These are phyloP conservation scores for Drosophila nikananu DNA, from an alignment of 1,140 invertebrate genomes.

Conservation along the genomic window DNA sequence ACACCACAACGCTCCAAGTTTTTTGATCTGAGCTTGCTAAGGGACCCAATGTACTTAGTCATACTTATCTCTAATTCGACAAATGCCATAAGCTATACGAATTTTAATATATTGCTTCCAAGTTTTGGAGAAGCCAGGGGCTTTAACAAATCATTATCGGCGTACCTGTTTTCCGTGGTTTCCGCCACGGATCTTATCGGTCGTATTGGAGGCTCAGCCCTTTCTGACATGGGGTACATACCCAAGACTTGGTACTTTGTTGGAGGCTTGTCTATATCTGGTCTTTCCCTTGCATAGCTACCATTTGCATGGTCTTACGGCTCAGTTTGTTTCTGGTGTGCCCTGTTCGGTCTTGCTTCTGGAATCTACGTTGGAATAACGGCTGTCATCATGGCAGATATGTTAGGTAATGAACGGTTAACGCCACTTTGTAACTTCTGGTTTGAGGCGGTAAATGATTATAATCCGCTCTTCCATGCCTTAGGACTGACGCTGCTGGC, in stretches of 20 bases:
- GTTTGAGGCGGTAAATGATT: conserved; percentile 88
- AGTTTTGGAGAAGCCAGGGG: conserved; percentile 89
- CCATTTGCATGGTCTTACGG: conserved; percentile 88
- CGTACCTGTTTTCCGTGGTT: conserved; percentile 91
- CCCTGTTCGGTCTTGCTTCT: conserved; percentile 92
- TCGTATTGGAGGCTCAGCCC: conserved; percentile 92
- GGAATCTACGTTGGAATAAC: conserved; percentile 95
- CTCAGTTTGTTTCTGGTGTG: conserved; percentile 89
- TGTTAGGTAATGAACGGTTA: conserved; percentile 92
- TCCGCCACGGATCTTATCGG: conserved; percentile 92
- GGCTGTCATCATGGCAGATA: conserved; percentile 94
- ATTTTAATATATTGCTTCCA: conserved; percentile 93
- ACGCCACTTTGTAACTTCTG: conserved; percentile 91
- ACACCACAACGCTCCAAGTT: conserved; percentile 87
- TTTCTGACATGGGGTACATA: conserved; percentile 90
- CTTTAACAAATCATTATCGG: conserved; percentile 89
- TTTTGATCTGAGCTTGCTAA: conserved; percentile 91
- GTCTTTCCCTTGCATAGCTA: conserved; percentile 89
- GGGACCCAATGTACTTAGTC: conserved; percentile 92
- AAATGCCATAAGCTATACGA: conserved; percentile 94
- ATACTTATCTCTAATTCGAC: conserved; percentile 93
- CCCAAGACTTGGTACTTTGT: conserved; percentile 93
- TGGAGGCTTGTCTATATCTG: conserved; percentile 91
- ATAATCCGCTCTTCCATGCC: conserved; percentile 89
- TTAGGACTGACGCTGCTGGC: conserved; percentile 90